Evolutionary conservation across 2,797 vertebrate genomes (phyloP).

Genomic region (Ceyx erithaca): DNA sequence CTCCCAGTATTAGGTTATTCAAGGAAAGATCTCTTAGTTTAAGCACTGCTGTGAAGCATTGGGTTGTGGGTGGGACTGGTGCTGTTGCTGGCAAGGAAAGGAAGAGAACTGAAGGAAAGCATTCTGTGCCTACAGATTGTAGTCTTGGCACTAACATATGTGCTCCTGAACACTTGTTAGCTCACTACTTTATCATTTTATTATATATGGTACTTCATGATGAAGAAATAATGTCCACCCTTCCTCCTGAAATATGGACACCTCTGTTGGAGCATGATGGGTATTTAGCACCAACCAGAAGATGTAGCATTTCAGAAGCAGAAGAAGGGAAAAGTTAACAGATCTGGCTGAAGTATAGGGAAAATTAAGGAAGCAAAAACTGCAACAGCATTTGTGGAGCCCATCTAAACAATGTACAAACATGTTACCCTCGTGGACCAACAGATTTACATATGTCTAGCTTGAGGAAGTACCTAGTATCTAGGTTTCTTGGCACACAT

Average conservation of each 20-base stretch:
- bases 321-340: not conserved
- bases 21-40: not conserved
- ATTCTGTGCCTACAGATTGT: not conserved
- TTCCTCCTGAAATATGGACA: not conserved
- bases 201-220: not conserved
- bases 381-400: not conserved
- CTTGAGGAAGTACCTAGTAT: not conserved
- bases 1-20: not conserved
- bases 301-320: not conserved
- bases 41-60: not conserved
- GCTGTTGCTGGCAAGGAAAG: not conserved
- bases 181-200: not conserved
- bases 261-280: not conserved
- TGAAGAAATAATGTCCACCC: not conserved
- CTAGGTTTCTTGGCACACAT: not conserved
- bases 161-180: not conserved
- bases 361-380: not conserved
- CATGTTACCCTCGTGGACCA: not conserved
- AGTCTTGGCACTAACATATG: not conserved
- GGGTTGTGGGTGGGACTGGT: not conserved
- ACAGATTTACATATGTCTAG: not conserved
- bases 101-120: not conserved
- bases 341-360: not conserved
- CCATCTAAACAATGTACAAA: fast-evolving
- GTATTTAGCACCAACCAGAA: not conserved